These are phyloP conservation scores for Probaryconus sp. DNA, from an alignment of 1,140 invertebrate genomes.

Conservation along the genomic window DNA sequence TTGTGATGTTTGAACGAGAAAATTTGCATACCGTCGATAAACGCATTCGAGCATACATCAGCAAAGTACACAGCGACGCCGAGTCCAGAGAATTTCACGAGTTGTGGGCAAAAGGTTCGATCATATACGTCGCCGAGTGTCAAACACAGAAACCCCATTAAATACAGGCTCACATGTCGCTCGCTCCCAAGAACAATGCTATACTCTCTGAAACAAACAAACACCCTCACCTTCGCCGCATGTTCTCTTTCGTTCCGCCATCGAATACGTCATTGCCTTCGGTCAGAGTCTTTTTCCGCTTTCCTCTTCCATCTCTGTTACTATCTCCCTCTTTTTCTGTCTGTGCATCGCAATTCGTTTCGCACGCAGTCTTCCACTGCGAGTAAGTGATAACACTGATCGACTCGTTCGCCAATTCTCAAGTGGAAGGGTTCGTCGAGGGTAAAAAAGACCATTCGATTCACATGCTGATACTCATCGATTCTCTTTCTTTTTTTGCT, in stretches of 20 bases:
- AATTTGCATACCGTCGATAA: conserved; percentile 58
- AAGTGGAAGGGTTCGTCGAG: conserved; percentile 4
- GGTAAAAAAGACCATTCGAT: conserved; percentile 21
- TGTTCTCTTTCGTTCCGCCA: conserved; percentile 26
- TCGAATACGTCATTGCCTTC: conserved; percentile 58
- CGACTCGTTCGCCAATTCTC: conserved; percentile 25
- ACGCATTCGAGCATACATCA: conserved; percentile 42
- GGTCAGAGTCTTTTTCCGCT: conserved; percentile 14
- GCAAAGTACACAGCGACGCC: conserved; percentile 29
- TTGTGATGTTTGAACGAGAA: conserved; percentile 39
- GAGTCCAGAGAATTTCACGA: conserved; percentile 42
- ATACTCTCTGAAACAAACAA: conserved; percentile 65
- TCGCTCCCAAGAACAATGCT: conserved; percentile 64
- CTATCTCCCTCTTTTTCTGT: too few species aligned
- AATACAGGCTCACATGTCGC: conserved; percentile 63
- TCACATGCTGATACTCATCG: conserved; percentile 22
- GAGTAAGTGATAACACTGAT: conserved; percentile 26
- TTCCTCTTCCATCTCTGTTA: conserved; percentile 5
- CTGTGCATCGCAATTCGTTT: too few species aligned
- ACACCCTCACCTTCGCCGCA: conserved; percentile 37
- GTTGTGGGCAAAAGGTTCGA: conserved; percentile 37
- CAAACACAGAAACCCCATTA: conserved; percentile 72
- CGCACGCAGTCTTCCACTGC: conserved; percentile 10
- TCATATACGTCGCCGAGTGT: conserved; percentile 55
- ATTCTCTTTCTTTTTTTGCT: not conserved